Conservation (phyloP, 2,888 invertebrate species). For the Atherix ibis region DNA sequence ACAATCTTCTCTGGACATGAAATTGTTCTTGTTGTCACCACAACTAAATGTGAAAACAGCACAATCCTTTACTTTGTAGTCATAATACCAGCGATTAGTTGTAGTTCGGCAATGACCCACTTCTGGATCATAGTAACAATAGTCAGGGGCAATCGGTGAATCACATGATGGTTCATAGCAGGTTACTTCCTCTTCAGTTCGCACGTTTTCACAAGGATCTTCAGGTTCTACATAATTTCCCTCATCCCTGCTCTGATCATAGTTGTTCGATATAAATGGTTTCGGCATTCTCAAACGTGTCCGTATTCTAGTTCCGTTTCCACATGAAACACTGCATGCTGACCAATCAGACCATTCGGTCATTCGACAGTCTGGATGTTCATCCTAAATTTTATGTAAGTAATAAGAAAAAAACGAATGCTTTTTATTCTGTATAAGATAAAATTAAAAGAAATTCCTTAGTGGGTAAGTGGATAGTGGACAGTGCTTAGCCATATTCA, state of each 20-base stretch:
- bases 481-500: no score
- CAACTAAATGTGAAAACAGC: conserved; percentile 73
- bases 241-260: conserved; percentile 10
- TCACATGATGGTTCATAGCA: conserved; percentile 14
- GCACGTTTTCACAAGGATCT: conserved; percentile 26
- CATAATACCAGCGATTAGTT: conserved; percentile 72
- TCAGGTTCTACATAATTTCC: conserved; percentile 15
- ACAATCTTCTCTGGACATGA: conserved; percentile 56
- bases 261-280: no score
- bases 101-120: conserved; percentile 64
- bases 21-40: conserved; percentile 77
- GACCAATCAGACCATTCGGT: conserved; percentile 68
- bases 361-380: conserved; percentile 41
- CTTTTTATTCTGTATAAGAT: no score
- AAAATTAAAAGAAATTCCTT: no score
- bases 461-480: no score
- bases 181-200: conserved; percentile 23
- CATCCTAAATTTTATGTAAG: conserved; percentile 18
- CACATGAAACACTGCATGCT: conserved; percentile 64
- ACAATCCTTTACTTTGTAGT: conserved; percentile 51
- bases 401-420: no score
- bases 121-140: conserved; percentile 30
- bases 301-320: conserved; percentile 51
- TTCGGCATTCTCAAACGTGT: no score
- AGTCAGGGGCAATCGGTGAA: conserved; percentile 16